Evolutionary conservation across 2,888 invertebrate species (phyloP), one percentile per base, ranked within the genome.

Genomic region (Tromatobia lineatoria): DNA sequence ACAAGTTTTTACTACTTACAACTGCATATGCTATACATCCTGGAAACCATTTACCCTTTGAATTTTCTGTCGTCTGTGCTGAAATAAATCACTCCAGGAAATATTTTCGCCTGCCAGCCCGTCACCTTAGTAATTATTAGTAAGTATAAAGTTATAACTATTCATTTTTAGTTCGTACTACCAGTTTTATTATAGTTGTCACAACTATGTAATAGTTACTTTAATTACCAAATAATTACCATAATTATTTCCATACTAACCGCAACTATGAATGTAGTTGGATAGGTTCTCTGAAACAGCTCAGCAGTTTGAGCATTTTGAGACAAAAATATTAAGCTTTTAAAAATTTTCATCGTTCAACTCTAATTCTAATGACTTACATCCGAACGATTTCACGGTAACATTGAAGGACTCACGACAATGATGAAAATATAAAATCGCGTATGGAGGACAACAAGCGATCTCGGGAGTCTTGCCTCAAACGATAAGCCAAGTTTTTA

Each of bases 401-500:
- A 18, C 6, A 18, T 18, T 38, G 2, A 42, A 66, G 42, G 42
- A 45, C 13, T 42, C 23, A 15, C 15, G 1, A 42, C 23, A 23
- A 42, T 23, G 25, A 66, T 66, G 4, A 23, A 66, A 42, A 20
- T 13, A 67, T 29, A 34, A 66, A 42, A 20, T 6, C 54, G 57
- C 18, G 34, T 10, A 54, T 42, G 13, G n/a, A 34, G 20, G 61
- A 29, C 25, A 23, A 29, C 54, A n/a, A 25, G 11, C 20, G 13
- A 42, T 29, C 34, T n/a, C 18, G 6, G 34, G 25, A 45, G 69
- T 15, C 42, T 67, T 66, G 25, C 15, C 66, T 66, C 42, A 45
- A 71, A 50, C 42, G 42, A 54, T 73, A 54, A 79, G 66, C 66
- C 64, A 50, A 47, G 42, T 73, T 79, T 76, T 67, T 73, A 54